A percentile compares a stretch with the other conserved stretches of the same genome.
Evolutionary conservation across 2,113 vertebrate species (phyloP).

Genomic region (Sula dactylatra): DNA sequence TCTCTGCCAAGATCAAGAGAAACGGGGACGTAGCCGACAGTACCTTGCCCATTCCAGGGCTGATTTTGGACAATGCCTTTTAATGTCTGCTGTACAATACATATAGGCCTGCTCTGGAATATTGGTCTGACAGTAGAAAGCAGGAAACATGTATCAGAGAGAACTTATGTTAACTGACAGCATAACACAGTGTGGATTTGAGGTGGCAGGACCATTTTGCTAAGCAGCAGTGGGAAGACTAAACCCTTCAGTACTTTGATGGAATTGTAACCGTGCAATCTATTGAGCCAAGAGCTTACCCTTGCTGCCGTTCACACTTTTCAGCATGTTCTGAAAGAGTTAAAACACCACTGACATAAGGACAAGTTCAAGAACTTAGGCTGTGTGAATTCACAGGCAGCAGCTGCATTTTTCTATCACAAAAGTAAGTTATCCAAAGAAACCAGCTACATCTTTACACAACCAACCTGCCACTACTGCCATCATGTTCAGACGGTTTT

Average conservation of each 20-base stretch:
- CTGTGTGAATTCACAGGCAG: not conserved
- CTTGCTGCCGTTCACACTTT: not conserved
- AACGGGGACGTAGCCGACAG: not conserved
- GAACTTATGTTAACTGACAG: not conserved
- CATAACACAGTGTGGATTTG: not conserved
- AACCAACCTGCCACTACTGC: not conserved
- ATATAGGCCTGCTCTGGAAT: not conserved
- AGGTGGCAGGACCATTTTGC: not conserved
- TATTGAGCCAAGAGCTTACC: not conserved
- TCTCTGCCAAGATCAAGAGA: not conserved
- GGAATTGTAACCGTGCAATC: not conserved
- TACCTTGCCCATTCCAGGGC: not conserved
- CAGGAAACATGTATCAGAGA: fast-evolving
- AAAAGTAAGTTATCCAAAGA: not conserved
- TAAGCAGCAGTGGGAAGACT: not conserved
- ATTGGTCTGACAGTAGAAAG: not conserved
- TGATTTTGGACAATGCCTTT: not conserved
- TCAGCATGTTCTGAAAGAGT: not conserved
- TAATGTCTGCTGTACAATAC: not conserved
- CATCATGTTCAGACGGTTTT: fast-evolving
- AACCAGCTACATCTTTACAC: not conserved
- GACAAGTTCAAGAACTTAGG: not conserved
- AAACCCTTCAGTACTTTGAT: not conserved
- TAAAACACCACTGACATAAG: not conserved
- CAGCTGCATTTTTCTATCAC: not conserved